A percentile compares a stretch with the other conserved stretches of the same genome.
Conservation (phyloP, 2,113 vertebrate genomes). For the Copsychus sechellarum region DNA sequence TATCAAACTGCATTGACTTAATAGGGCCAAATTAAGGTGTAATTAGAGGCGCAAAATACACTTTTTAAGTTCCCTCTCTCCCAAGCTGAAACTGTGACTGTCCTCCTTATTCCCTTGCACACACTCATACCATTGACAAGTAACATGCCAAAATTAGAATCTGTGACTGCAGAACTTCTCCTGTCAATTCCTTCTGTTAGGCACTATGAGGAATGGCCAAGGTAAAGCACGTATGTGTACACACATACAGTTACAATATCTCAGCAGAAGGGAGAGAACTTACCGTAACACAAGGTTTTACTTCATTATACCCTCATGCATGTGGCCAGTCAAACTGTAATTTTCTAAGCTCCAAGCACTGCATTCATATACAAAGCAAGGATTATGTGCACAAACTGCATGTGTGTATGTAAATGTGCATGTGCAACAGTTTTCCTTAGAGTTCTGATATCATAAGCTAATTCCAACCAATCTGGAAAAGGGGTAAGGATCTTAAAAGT, state of each 20-base stretch:
- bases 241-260: neutral
- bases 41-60: neutral
- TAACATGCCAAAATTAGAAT: neutral
- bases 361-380: neutral
- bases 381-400: neutral
- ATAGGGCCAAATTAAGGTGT: neutral
- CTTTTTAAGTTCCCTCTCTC: neutral
- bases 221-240: rapidly evolving
- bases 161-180: neutral
- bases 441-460: neutral
- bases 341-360: neutral
- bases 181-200: neutral
- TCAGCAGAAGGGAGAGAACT: neutral
- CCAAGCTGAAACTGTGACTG: neutral
- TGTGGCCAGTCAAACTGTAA: neutral
- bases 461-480: neutral
- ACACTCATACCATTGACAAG: neutral
- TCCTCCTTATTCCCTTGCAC: neutral
- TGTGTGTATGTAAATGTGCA: neutral
- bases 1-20: neutral
- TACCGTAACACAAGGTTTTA: neutral
- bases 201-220: neutral
- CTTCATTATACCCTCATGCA: neutral
- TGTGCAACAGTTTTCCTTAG: neutral
- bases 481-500: neutral